Base-by-base conservation (phyloP, 2,888 invertebrate species). In the Caenorhabditis sp. region DNA sequence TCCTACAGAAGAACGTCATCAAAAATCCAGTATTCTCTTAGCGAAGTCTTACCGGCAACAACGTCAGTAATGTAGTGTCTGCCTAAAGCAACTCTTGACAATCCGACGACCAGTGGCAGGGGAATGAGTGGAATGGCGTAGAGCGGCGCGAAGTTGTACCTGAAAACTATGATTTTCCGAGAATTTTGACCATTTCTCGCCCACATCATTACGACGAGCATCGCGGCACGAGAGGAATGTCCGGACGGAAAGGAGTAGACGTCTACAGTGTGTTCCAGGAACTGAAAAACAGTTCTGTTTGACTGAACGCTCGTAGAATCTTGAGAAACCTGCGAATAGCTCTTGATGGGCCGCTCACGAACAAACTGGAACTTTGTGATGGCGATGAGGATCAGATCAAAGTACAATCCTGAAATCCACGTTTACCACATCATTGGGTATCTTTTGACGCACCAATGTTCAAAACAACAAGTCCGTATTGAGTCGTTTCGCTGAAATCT, bases 201-300 rank as follows among this genome's bases (percentile, higher is more conserved):
- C n/a, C n/a, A 87, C 85, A 71, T 45, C 15, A 88, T 43, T 17
- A 93, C 92, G 3, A 93, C 91, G 22, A 96, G 91, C 89, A 94
- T 92, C 4, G 93, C 92, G 0, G 95, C 93, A 83, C 97, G 91
- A 26, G 96, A 95, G 0, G 95, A 93, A 90, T 98, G 97, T 0
- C 96, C 96, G 0, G 96, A 97, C 11, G 97, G 98, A 89, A 98
- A 98, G 52, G 93, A 93, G 89, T 93, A 97, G 86, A 95, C 93
- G 90, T 96, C 96, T 66, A 83, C 83, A 9, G 61, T 62, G 52
- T 66, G 62, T 22, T 78, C 72, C 17, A 61, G 20, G 5, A 66
- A 15, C 77, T 72, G 35, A 35, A 76, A 37, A 52, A 27, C 11
- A 11, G 11, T 11, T 32, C 17, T 22, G 1, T 41, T 39, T 20